Percentiles rank a stretch among this genome's conserved stretches.
Evolutionary conservation across 2,113 vertebrate species (phyloP).

Genomic region (Indri indri): DNA sequence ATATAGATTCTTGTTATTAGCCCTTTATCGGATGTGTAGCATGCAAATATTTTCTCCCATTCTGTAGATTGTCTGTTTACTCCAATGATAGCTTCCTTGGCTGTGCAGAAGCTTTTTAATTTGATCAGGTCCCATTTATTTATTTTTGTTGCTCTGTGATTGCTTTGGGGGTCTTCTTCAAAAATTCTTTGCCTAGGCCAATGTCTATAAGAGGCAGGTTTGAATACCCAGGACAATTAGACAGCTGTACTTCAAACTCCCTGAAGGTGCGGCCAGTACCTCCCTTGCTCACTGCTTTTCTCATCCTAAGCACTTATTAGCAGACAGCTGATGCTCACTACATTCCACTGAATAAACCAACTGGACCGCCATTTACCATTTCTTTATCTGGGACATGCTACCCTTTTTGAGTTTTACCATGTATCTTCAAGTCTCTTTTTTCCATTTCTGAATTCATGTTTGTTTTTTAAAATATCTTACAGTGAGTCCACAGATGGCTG

Average conservation of each 20-base stretch:
- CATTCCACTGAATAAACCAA: background rate
- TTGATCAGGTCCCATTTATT: no score
- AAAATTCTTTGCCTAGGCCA: no score
- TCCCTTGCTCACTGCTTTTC: fast-evolving
- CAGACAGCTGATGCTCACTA: background rate
- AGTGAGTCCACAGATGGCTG: background rate
- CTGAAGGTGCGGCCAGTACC: background rate
- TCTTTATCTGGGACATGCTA: background rate
- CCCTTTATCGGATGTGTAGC: no score
- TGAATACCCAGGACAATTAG: no score
- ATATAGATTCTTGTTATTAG: no score
- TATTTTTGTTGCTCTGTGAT: no score
- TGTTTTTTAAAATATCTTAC: background rate
- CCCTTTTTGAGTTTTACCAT: background rate
- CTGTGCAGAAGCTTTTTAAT: no score
- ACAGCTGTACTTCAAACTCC: background rate
- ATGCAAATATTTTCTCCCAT: no score
- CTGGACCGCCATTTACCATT: background rate
- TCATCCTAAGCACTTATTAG: background rate
- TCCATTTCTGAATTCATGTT: background rate
- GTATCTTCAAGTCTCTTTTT: background rate
- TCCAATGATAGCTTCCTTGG: no score
- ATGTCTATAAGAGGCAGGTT: background rate
- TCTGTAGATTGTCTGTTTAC: no score
- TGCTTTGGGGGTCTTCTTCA: no score